Percentiles rank a stretch among this genome's conserved stretches.
phyloP scores from a whole-genome alignment of 2,888 invertebrate species.

The Geophilus truncorum region DNA sequence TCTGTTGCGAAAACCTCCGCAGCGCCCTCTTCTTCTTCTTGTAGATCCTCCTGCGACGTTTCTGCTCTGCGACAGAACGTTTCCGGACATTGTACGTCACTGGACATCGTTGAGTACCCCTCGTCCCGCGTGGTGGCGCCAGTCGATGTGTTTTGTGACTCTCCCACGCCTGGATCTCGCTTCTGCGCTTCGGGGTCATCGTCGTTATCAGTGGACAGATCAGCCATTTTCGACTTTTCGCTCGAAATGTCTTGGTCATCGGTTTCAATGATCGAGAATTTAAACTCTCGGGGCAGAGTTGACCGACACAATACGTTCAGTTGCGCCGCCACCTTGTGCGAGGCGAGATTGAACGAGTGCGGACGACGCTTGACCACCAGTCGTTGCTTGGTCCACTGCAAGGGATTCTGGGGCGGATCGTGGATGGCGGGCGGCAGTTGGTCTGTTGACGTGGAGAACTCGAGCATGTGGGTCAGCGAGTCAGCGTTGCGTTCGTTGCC shows the following conservation, averaged over 20 bases:
- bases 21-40: not conserved
- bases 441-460: not conserved
- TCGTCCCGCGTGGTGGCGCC: conserved; percentile 57
- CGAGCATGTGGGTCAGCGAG: not conserved
- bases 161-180: not conserved
- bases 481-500: conserved; percentile 1
- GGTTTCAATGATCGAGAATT: not conserved
- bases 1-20: not conserved
- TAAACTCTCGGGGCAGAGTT: not conserved
- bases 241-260: conserved; percentile 60
- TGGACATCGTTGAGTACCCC: conserved; percentile 78
- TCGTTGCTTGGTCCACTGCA: not conserved
- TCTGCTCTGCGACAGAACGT: not conserved
- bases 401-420: not conserved
- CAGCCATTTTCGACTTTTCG: not conserved
- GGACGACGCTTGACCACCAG: conserved; percentile 27
- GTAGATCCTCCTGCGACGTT: not conserved
- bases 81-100: conserved; percentile 55
- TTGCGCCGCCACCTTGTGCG: not conserved
- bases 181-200: not conserved
- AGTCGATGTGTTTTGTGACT: not conserved
- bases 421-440: not conserved
- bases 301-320: not conserved
- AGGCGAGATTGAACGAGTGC: conserved; percentile 9
- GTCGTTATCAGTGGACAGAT: no score